A percentile compares a stretch with the other conserved stretches of the same genome.
phyloP scores from a whole-genome alignment of 2,797 vertebrate genomes.

The Macropus fuliginosus region DNA sequence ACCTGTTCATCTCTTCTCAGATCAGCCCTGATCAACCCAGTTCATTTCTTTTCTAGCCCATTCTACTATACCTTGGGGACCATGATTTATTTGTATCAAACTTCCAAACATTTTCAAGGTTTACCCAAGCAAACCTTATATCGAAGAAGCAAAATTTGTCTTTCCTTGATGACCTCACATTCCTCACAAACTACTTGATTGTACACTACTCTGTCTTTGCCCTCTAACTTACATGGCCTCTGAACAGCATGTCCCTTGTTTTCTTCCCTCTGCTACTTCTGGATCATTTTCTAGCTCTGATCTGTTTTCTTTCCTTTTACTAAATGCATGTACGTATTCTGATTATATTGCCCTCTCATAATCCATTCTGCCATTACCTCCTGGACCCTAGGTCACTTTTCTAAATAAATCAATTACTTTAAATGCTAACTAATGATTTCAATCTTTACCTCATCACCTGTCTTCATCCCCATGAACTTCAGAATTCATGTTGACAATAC shows the following conservation, averaged over 20 bases:
- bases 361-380: background rate
- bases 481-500: background rate
- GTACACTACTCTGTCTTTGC: background rate
- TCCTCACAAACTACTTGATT: background rate
- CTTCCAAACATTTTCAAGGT: background rate
- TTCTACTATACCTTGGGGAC: background rate
- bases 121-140: background rate
- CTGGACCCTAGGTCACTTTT: background rate
- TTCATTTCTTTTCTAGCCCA: background rate
- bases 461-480: background rate
- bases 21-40: background rate
- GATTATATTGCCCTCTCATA: background rate
- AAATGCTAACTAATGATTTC: background rate
- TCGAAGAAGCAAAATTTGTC: background rate
- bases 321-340: background rate
- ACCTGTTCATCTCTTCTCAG: background rate
- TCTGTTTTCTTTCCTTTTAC: background rate
- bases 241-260: background rate
- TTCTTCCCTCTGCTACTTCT: background rate
- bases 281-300: background rate
- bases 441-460: background rate
- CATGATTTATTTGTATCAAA: background rate
- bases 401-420: background rate
- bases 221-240: background rate
- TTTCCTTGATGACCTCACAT: background rate